Conservation (phyloP, 2,888 invertebrate genomes). For the Caenorhabditis sp. region DNA sequence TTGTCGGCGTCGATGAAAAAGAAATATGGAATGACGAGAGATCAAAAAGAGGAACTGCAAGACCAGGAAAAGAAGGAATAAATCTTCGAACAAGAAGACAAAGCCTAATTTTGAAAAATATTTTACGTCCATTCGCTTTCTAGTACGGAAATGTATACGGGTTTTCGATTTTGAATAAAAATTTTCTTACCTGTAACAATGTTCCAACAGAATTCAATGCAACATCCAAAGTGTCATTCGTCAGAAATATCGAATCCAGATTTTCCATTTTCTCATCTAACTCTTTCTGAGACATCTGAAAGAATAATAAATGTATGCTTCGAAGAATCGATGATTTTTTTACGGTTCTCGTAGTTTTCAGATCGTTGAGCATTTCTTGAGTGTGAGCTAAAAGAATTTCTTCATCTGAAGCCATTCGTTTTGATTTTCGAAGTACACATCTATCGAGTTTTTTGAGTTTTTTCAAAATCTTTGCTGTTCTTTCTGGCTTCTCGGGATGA, state of each 20-base stretch:
- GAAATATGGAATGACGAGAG: constrained; percentile 16
- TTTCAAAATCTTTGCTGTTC: constrained; percentile 29
- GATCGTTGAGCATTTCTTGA: constrained; percentile 19
- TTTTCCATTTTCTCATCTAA: constrained; percentile 15
- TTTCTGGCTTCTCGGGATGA: constrained; percentile 40
- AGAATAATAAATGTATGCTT: neutral
- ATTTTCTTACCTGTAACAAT: constrained; percentile 31
- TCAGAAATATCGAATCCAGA: constrained; percentile 43
- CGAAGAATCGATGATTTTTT: neutral
- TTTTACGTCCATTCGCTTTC: constrained; percentile 10
- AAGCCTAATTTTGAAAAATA: neutral
- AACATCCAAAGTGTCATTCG: constrained; percentile 23
- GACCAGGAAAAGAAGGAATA: constrained; percentile 2
- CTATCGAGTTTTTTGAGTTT: constrained; percentile 16
- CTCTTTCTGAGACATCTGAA: constrained; percentile 32
- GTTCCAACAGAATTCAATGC: constrained; percentile 38
- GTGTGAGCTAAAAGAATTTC: constrained; percentile 41
- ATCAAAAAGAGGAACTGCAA: constrained; percentile 11
- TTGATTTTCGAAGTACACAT: constrained; percentile 23
- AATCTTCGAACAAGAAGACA: neutral
- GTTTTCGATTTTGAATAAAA: constrained; percentile 8
- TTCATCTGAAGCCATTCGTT: constrained; percentile 22
- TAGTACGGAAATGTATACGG: constrained; percentile 14
- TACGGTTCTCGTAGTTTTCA: constrained; percentile 9
- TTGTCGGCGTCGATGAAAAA: constrained; percentile 30